A percentile compares a stretch with the other conserved stretches of the same genome.
Evolutionary conservation across 2,113 vertebrate species (phyloP).

Genomic region (Hirundichthys speculiger): DNA sequence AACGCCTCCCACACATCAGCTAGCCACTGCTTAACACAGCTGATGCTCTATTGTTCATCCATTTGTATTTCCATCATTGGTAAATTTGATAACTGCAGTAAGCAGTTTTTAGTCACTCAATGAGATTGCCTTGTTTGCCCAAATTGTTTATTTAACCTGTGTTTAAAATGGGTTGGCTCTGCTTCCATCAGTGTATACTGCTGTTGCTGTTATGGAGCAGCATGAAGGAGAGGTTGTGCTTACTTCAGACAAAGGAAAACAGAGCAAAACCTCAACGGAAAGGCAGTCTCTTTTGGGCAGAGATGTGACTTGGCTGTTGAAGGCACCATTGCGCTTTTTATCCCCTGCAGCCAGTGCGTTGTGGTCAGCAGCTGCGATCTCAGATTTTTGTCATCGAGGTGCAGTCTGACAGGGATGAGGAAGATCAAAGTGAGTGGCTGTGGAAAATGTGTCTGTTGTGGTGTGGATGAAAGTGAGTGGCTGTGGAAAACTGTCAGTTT

Average conservation of each 20-base stretch:
- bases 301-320: background rate
- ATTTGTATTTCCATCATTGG: constrained; percentile 3
- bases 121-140: background rate
- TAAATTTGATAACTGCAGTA: constrained; percentile 1
- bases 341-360: constrained; percentile 28
- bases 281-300: constrained; percentile 7
- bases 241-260: constrained; percentile 12
- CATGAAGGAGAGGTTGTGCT: constrained; percentile 20
- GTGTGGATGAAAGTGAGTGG: constrained; percentile 4
- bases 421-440: constrained; percentile 16
- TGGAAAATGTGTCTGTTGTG: constrained; percentile 6
- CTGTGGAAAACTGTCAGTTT: constrained; percentile 23
- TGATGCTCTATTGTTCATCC: constrained; percentile 8
- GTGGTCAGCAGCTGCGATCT: constrained; percentile 35
- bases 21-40: constrained; percentile 18
- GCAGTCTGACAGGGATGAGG: constrained; percentile 29
- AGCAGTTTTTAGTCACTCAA: background rate
- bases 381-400: constrained; percentile 37
- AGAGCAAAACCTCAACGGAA: constrained; percentile 15
- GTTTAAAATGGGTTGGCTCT: constrained; percentile 14
- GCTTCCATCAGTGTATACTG: constrained; percentile 4
- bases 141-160: constrained; percentile 5
- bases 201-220: background rate
- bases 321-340: constrained; percentile 30
- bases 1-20: constrained; percentile 25